These are phyloP conservation scores for Drosophila elegans DNA, from an alignment of 1,140 invertebrate genomes.

Conservation along the genomic window DNA sequence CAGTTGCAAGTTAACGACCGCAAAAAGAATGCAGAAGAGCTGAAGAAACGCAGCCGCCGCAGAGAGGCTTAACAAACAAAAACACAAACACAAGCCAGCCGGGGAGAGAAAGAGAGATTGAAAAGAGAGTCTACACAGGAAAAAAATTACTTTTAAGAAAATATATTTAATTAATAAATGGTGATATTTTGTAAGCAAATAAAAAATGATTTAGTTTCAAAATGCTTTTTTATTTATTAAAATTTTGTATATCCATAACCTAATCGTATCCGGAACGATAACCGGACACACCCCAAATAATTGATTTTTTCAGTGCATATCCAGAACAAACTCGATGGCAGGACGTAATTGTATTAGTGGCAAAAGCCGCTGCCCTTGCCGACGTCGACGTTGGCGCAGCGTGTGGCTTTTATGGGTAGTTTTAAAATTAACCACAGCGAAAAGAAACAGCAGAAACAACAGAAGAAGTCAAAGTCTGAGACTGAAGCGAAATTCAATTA, in stretches of 20 bases:
- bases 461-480: slow-evolving; percentile 64
- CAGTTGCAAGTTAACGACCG: slow-evolving; percentile 76
- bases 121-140: slow-evolving; percentile 11
- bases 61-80: slow-evolving; percentile 56
- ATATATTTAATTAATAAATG: too few relatives aligned
- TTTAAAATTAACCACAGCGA: slow-evolving; percentile 77
- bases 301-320: slow-evolving; percentile 3
- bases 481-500: slow-evolving; percentile 75
- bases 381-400: slow-evolving; percentile 34
- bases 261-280: too few relatives aligned
- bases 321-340: slow-evolving; percentile 49
- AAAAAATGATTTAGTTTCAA: too few relatives aligned
- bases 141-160: not conserved
- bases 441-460: slow-evolving; percentile 49
- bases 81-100: slow-evolving; percentile 13
- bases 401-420: slow-evolving; percentile 78
- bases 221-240: too few relatives aligned
- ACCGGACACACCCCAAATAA: too few relatives aligned
- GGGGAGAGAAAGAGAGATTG: not conserved
- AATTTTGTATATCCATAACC: too few relatives aligned
- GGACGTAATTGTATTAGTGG: slow-evolving; percentile 54
- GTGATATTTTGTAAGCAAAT: too few relatives aligned
- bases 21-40: slow-evolving; percentile 66
- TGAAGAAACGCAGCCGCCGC: slow-evolving; percentile 41
- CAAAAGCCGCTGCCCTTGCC: slow-evolving; percentile 45